Evolutionary conservation across 2,797 vertebrate genomes (phyloP), one percentile per base, ranked within the genome.

Genomic region (Urophycis tenuis): DNA sequence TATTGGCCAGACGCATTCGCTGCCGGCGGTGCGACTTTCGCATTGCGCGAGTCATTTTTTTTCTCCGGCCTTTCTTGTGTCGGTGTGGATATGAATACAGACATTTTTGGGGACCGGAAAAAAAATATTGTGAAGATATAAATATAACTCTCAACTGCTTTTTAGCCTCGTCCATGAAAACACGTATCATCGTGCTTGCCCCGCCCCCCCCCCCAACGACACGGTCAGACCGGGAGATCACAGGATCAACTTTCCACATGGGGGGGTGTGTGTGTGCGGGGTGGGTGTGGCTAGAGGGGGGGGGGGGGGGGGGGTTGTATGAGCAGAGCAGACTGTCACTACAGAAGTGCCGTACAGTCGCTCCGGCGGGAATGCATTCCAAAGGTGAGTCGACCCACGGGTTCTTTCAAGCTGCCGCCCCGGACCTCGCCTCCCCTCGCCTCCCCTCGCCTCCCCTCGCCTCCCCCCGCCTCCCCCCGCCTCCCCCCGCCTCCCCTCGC

Each of bases 361-460:
- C 84, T 81, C 77, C 67, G 45, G 45, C 25, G 19, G 49, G 2
- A n/a, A 72, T 31, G 75, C 76, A 74, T 25, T 79, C 74, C 36
- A 73, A 80, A 64, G 72, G 72, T 22, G 31, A 14, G 77, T 79
- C 75, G 3, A 85, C 84, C 78, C 73, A 71, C n/a, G 72, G 64
- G 75, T 80, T n/a, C 77, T 75, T 76, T 87, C 39, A 86, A 85
- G 87, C 88, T 83, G 77, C 71, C 79, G 34, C 81, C 80, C 77
- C 8, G 34, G n/a, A 41, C 81, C 81, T 79, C 12, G 10, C 73
- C 70, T 86, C 82, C 82, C 81, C 77, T 79, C 60, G 81, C 80
- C 79, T 36, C 11, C 39, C 11, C 39, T 14, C 39, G 35, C 10
- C 35, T 36, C 35, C 10, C 35, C 10, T 36, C 35, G 35, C 35